phyloP scores from a whole-genome alignment of 2,113 vertebrate genomes.

The Zingel zingel region DNA sequence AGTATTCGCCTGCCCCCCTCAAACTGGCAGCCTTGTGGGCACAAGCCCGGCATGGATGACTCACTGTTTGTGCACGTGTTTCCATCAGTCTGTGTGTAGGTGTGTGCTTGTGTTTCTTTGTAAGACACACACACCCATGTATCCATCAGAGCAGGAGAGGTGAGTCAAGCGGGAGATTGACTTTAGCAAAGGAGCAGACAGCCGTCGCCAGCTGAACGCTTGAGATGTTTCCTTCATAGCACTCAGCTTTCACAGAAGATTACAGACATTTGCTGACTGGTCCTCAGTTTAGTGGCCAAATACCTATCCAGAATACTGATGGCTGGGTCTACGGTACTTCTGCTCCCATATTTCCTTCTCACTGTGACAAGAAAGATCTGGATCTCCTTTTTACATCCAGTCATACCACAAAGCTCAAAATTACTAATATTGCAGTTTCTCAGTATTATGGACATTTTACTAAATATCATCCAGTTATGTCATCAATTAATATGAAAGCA shows the following conservation, averaged over 20 bases:
- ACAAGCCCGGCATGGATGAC: slow-evolving; percentile 45
- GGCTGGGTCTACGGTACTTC: background rate
- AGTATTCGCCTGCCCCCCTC: slow-evolving; percentile 41
- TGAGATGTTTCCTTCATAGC: slow-evolving; percentile 72
- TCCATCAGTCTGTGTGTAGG: slow-evolving; percentile 41
- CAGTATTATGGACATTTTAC: background rate
- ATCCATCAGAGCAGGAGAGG: slow-evolving; percentile 55
- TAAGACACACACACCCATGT: background rate
- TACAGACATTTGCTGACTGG: slow-evolving; percentile 64
- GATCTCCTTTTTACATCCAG: background rate
- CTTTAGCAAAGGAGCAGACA: slow-evolving; percentile 71
- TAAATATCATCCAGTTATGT: background rate
- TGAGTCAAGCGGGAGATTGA: slow-evolving; percentile 76
- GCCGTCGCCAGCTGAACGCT: slow-evolving; percentile 62
- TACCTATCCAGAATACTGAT: slow-evolving; percentile 61
- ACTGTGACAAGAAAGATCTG: background rate
- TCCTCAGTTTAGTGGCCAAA: slow-evolving; percentile 59
- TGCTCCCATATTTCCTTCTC: background rate
- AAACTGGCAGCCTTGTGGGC: slow-evolving; percentile 45
- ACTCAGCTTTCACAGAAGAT: slow-evolving; percentile 72
- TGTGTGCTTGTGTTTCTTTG: slow-evolving; percentile 35
- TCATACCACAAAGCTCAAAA: background rate
- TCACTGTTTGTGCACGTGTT: slow-evolving; percentile 37
- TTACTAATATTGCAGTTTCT: background rate
- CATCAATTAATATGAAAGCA: background rate